Evolutionary conservation across 35 echinoderm and acorn worm genomes (phyloP).

Genomic region (Strongylocentrotus purpuratus): DNA sequence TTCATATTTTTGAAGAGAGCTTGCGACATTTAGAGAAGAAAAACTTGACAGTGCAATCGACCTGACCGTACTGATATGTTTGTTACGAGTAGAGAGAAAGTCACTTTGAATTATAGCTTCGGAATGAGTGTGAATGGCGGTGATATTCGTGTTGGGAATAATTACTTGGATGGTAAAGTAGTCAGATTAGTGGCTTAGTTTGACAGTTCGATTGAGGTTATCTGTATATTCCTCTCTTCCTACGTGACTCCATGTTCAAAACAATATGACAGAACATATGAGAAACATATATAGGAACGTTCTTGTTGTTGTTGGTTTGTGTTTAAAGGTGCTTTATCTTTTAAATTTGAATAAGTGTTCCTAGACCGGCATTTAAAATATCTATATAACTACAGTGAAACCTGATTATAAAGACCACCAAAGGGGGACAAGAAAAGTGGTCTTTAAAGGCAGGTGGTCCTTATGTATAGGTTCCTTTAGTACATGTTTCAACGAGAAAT

Average conservation of each 20-base stretch:
- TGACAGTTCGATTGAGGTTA: not conserved
- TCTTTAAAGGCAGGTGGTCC: no score
- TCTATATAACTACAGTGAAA: no score
- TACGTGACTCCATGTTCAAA: not conserved
- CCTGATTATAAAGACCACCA: no score
- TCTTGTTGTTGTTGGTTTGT: no score
- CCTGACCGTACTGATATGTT: not conserved
- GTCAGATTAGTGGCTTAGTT: not conserved
- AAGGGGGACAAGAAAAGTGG: no score
- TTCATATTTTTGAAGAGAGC: slow-evolving; percentile 15
- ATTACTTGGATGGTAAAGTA: not conserved
- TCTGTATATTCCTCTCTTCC: not conserved
- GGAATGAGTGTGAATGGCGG: not conserved
- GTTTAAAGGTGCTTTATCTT: no score
- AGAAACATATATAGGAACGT: no score
- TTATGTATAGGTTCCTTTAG: no score
- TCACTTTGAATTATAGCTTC: not conserved
- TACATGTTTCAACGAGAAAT: no score
- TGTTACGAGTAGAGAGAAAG: not conserved
- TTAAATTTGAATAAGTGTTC: no score
- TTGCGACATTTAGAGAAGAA: not conserved
- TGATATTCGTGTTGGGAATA: not conserved
- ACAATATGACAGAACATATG: not conserved
- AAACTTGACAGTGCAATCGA: not conserved
- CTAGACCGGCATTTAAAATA: no score